These are phyloP conservation scores for Passerculus sandwichensis DNA, from an alignment of 2,797 vertebrate genomes.

Conservation along the genomic window DNA sequence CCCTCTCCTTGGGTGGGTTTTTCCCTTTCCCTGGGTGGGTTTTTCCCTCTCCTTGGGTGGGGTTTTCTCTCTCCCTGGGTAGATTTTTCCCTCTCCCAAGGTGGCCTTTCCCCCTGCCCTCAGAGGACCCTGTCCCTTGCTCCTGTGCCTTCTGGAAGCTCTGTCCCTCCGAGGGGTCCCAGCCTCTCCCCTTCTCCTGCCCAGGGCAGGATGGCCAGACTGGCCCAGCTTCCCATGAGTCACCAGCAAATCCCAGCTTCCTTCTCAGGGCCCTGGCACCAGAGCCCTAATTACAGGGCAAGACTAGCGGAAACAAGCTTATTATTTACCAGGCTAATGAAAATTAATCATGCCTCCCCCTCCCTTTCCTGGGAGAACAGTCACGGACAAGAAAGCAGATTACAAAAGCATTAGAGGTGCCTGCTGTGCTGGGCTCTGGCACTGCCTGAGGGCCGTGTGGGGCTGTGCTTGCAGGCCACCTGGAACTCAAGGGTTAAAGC, in stretches of 20 bases:
- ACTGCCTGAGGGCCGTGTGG: not conserved
- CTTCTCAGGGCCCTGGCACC: constrained; percentile 3
- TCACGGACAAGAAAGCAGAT: constrained; percentile 15
- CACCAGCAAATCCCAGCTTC: constrained; percentile 34
- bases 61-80: not conserved
- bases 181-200: not conserved
- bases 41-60: not conserved
- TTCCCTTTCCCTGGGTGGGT: not conserved
- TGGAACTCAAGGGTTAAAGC: constrained; percentile 1
- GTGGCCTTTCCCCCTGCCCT: not conserved
- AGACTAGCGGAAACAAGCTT: constrained; percentile 31
- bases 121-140: not conserved
- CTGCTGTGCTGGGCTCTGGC: not conserved
- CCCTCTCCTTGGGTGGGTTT: no score
- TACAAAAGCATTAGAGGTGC: not conserved
- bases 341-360: constrained; percentile 48
- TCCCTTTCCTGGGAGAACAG: constrained; percentile 31
- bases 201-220: not conserved
- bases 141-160: not conserved
- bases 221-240: not conserved
- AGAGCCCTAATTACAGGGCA: constrained; percentile 38
- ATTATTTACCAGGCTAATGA: constrained; percentile 59
- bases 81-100: not conserved
- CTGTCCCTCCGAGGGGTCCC: rapidly evolving
- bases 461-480: not conserved